Percentiles rank a stretch among this genome's conserved stretches.
phyloP scores from a whole-genome alignment of 2,113 vertebrate genomes.

The Ctenomys sociabilis region DNA sequence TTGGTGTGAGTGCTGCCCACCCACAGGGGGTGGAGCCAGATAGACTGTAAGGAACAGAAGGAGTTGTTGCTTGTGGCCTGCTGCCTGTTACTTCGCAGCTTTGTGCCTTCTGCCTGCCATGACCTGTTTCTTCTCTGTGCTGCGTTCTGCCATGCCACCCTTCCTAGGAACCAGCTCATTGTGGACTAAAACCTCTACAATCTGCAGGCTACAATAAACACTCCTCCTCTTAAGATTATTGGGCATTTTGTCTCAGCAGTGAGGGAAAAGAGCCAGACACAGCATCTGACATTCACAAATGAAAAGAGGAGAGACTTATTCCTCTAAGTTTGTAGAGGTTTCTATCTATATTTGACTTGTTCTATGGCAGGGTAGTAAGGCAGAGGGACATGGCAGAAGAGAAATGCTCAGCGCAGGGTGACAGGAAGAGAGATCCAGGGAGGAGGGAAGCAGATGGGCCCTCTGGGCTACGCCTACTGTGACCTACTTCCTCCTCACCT shows the following conservation, averaged over 20 bases:
- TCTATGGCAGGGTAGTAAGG: background rate
- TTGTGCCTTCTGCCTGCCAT: background rate
- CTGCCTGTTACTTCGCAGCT: background rate
- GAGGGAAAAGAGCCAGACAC: background rate
- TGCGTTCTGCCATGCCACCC: background rate
- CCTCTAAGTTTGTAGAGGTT: background rate
- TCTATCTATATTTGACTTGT: background rate
- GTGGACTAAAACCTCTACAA: background rate
- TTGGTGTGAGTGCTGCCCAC: background rate
- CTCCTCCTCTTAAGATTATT: background rate
- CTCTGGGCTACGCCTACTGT: background rate
- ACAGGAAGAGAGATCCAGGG: background rate
- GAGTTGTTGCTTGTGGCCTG: background rate
- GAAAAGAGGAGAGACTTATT: background rate
- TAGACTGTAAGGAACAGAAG: background rate
- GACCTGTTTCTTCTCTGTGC: background rate
- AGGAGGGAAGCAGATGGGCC: background rate
- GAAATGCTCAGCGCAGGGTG: background rate
- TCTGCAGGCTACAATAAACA: background rate
- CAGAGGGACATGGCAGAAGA: background rate
- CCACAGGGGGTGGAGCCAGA: background rate
- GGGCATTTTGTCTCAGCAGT: background rate
- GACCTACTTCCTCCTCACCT: background rate
- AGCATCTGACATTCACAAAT: background rate
- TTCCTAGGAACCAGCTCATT: background rate